Conservation (phyloP, 1,140 invertebrate species). For the Phortica variegata region DNA sequence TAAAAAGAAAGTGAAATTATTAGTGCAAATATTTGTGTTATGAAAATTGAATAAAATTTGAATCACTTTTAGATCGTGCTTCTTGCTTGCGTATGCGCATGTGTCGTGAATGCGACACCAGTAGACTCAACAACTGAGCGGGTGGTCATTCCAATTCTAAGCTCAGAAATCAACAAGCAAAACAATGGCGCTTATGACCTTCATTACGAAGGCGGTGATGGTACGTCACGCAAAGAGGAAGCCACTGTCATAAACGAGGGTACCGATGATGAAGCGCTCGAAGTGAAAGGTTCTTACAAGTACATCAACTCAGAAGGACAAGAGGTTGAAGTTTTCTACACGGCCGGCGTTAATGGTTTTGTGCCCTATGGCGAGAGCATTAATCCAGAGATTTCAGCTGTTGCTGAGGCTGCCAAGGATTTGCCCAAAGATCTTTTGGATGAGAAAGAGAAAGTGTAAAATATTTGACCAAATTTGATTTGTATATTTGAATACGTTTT, state of each 20-base stretch:
- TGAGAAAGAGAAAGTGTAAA: slow-evolving; percentile 4
- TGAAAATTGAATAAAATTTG: neutral
- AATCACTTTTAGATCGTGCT: slow-evolving; percentile 30
- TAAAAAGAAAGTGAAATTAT: too few relatives aligned
- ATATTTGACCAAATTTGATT: neutral
- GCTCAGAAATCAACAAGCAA: slow-evolving; percentile 29
- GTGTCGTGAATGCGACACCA: slow-evolving; percentile 9
- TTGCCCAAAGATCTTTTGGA: slow-evolving; percentile 25
- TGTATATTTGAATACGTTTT: neutral
- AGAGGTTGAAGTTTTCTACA: slow-evolving; percentile 42
- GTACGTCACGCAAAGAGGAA: slow-evolving; percentile 26
- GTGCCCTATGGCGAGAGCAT: slow-evolving; percentile 37
- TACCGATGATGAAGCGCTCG: slow-evolving; percentile 32
- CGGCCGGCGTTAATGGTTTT: slow-evolving; percentile 47
- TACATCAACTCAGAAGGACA: slow-evolving; percentile 36
- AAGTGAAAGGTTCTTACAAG: slow-evolving; percentile 41
- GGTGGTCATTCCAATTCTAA: slow-evolving; percentile 30
- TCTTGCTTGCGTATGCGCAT: slow-evolving; percentile 13
- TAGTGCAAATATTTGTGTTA: neutral
- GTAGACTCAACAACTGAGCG: slow-evolving; percentile 6
- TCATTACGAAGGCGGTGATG: slow-evolving; percentile 26
- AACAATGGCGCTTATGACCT: slow-evolving; percentile 28
- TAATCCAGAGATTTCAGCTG: slow-evolving; percentile 38
- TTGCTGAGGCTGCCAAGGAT: slow-evolving; percentile 41
- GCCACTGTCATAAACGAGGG: slow-evolving; percentile 20